Conservation (phyloP, 2,888 invertebrate genomes). For the Pristionchus arcanus region DNA sequence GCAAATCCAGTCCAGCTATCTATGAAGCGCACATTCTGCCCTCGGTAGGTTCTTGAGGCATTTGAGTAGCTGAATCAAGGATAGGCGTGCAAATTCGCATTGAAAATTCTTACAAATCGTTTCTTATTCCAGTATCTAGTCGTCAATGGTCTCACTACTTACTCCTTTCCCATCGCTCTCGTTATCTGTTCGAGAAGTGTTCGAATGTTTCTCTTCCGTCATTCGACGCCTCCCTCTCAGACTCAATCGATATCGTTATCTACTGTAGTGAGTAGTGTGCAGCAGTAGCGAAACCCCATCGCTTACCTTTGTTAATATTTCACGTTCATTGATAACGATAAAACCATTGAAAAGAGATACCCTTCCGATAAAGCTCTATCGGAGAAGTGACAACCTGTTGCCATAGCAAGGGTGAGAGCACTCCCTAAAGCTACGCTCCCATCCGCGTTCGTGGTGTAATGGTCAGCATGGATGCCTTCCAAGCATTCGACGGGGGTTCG, state of each 20-base stretch:
- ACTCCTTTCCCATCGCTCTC: not conserved
- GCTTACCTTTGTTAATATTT: too few species aligned
- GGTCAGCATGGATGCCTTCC: slow-evolving; percentile 67
- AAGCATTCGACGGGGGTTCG: slow-evolving; percentile 64
- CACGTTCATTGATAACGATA: too few species aligned
- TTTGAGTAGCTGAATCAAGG: too few species aligned
- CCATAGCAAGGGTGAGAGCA: not conserved
- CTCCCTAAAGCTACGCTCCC: not conserved
- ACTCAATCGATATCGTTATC: not conserved
- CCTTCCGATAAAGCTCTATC: too few species aligned
- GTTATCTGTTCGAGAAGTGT: not conserved
- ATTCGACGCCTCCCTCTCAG: not conserved
- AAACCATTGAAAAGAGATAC: too few species aligned
- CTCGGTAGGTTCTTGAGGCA: not conserved
- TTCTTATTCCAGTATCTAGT: not conserved
- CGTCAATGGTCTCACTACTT: not conserved
- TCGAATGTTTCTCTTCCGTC: not conserved
- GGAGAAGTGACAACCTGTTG: too few species aligned
- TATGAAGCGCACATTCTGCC: not conserved
- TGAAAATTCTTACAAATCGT: too few species aligned
- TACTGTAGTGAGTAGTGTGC: not conserved
- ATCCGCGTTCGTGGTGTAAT: slow-evolving; percentile 64
- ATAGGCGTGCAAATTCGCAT: too few species aligned
- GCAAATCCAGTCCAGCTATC: not conserved
- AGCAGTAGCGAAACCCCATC: not conserved